phyloP scores from a whole-genome alignment of 2,888 invertebrate species.

The Agriopis marginaria region DNA sequence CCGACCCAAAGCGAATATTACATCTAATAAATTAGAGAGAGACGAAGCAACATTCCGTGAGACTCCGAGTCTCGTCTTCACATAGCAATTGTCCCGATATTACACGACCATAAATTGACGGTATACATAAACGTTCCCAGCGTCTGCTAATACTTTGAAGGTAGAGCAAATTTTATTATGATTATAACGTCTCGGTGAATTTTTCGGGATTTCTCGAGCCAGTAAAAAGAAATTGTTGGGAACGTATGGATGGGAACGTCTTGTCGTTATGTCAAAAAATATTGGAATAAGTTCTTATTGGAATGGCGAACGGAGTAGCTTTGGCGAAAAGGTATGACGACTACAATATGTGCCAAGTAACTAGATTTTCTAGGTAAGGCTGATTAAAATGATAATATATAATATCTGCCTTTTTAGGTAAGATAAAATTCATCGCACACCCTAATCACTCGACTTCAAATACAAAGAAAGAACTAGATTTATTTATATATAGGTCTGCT shows the following conservation, averaged over 20 bases:
- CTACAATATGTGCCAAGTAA: constrained; percentile 15
- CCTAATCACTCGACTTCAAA: too few relatives aligned
- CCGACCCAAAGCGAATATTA: constrained; percentile 69
- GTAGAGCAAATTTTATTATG: constrained; percentile 62
- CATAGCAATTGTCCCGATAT: constrained; percentile 78
- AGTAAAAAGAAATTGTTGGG: constrained; percentile 43
- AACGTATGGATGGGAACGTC: constrained; percentile 41
- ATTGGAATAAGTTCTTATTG: constrained; percentile 45
- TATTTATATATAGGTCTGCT: too few relatives aligned
- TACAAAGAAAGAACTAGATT: too few relatives aligned
- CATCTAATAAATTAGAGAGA: constrained; percentile 75
- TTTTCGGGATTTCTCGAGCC: constrained; percentile 41
- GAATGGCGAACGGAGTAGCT: constrained; percentile 29
- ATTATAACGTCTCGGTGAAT: constrained; percentile 52
- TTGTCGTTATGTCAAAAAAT: constrained; percentile 42
- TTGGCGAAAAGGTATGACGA: constrained; percentile 3
- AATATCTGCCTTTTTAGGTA: too few relatives aligned
- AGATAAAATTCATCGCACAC: too few relatives aligned
- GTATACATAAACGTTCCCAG: constrained; percentile 49
- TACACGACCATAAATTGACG: constrained; percentile 75
- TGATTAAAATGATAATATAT: neutral
- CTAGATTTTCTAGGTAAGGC: neutral
- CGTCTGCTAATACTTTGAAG: constrained; percentile 66
- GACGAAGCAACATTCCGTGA: constrained; percentile 66
- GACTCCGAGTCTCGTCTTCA: constrained; percentile 60